phyloP scores from a whole-genome alignment of 2,888 invertebrate genomes.

The Scrobipalpa costella region DNA sequence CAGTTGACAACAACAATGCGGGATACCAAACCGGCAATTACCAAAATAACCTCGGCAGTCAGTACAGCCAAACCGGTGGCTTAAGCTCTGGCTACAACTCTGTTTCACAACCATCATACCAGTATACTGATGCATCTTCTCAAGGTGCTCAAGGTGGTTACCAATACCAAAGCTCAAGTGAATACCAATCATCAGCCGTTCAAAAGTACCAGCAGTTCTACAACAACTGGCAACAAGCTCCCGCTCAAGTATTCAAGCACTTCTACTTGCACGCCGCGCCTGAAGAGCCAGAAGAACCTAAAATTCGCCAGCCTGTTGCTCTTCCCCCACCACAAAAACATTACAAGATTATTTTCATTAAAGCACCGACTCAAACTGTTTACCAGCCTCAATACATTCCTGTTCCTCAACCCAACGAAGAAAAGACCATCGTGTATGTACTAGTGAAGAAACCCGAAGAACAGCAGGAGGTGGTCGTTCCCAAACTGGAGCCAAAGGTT shows the following conservation, averaged over 20 bases:
- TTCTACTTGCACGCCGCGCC: conserved; percentile 75
- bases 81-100: conserved; percentile 21
- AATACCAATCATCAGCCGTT: conserved; percentile 37
- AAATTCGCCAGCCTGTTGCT: conserved; percentile 79
- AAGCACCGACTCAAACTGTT: conserved; percentile 84
- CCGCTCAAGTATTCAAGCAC: conserved; percentile 84
- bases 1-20: not conserved
- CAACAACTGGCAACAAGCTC: conserved; percentile 87
- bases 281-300: conserved; percentile 76
- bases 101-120: conserved; percentile 36
- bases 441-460: conserved; percentile 89
- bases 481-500: conserved; percentile 84
- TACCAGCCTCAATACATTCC: conserved; percentile 85
- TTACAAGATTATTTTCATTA: conserved; percentile 91
- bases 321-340: conserved; percentile 86
- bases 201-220: conserved; percentile 78
- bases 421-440: conserved; percentile 89
- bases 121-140: conserved; percentile 25
- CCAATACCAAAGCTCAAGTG: conserved; percentile 44
- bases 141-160: conserved; percentile 15
- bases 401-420: conserved; percentile 84
- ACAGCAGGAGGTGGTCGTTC: conserved; percentile 83
- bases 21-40: conserved; percentile 31
- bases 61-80: conserved; percentile 36
- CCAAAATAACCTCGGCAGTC: conserved; percentile 32